phyloP scores from a whole-genome alignment of 1,140 invertebrate genomes.

The Heterodera schachtii region DNA sequence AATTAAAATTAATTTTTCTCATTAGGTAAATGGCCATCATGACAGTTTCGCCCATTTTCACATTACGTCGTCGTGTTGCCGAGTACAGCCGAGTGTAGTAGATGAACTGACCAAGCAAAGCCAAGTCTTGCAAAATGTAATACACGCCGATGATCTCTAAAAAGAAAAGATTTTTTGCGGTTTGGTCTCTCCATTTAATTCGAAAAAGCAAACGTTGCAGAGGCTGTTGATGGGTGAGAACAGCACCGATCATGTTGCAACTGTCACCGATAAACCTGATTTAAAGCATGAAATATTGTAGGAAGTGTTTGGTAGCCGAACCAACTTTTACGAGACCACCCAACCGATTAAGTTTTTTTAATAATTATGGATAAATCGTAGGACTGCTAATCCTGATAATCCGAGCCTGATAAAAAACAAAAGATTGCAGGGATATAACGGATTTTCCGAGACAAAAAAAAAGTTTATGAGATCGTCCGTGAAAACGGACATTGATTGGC shows the following conservation, averaged over 20 bases:
- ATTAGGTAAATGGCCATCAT: too few relatives aligned
- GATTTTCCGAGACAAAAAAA: too few relatives aligned
- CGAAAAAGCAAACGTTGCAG: constrained; percentile 47
- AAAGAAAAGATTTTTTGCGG: background rate
- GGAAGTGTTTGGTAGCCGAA: background rate
- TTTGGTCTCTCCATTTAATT: background rate
- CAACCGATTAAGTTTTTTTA: too few relatives aligned
- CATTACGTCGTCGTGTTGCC: constrained; percentile 26
- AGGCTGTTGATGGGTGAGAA: constrained; percentile 64
- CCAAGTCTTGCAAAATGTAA: constrained; percentile 64
- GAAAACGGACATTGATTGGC: too few relatives aligned
- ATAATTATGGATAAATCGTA: too few relatives aligned
- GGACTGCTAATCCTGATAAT: too few relatives aligned
- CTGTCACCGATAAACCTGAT: constrained; percentile 59
- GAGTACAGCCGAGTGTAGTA: constrained; percentile 61
- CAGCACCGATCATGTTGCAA: constrained; percentile 64
- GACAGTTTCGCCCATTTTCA: too few relatives aligned
- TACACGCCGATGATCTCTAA: constrained; percentile 63
- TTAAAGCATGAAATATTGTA: constrained; percentile 10
- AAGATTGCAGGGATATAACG: too few relatives aligned
- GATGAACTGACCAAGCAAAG: constrained; percentile 55
- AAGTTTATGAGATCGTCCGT: too few relatives aligned
- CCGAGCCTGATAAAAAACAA: too few relatives aligned
- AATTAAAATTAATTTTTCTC: too few relatives aligned
- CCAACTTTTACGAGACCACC: too few relatives aligned